Percentiles rank a stretch among this genome's conserved stretches.
Evolutionary conservation across 2,888 invertebrate species (phyloP).

Genomic region (Harpalus rufipes): DNA sequence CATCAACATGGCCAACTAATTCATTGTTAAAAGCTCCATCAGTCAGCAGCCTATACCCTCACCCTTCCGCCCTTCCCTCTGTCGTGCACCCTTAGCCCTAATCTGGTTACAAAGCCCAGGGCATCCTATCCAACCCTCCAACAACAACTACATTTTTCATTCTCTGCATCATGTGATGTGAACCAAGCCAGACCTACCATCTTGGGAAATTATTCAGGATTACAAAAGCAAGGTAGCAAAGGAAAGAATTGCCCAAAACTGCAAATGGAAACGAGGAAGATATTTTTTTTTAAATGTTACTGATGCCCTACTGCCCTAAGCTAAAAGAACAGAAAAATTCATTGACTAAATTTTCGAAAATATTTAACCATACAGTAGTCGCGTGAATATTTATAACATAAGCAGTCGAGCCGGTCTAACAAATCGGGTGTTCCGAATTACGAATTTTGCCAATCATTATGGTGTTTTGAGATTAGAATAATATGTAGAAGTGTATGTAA

Average conservation of each 20-base stretch:
- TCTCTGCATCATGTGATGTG: neutral
- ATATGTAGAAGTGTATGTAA: too few species aligned
- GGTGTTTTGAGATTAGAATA: too few species aligned
- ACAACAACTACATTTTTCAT: slow-evolving; percentile 6
- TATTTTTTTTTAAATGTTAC: too few species aligned
- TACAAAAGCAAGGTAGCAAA: neutral
- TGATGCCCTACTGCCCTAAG: too few species aligned
- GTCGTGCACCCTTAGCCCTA: slow-evolving; percentile 9
- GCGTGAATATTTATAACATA: too few species aligned
- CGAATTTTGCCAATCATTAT: too few species aligned
- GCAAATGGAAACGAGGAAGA: neutral
- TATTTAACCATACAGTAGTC: too few species aligned
- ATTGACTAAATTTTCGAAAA: too few species aligned
- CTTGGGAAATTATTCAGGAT: neutral
- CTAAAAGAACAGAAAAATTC: too few species aligned
- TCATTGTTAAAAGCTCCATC: slow-evolving; percentile 62
- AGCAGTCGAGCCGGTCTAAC: too few species aligned
- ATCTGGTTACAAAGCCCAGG: slow-evolving; percentile 61
- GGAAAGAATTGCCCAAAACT: neutral
- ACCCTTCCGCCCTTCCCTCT: neutral
- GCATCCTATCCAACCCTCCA: neutral
- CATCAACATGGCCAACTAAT: slow-evolving; percentile 55
- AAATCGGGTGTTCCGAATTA: too few species aligned
- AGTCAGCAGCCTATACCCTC: slow-evolving; percentile 26
- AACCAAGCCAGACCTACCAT: slow-evolving; percentile 4